A percentile compares a stretch with the other conserved stretches of the same genome.
Conservation (phyloP, 1,140 invertebrate genomes). For the Ctenoplectra terminalis region DNA sequence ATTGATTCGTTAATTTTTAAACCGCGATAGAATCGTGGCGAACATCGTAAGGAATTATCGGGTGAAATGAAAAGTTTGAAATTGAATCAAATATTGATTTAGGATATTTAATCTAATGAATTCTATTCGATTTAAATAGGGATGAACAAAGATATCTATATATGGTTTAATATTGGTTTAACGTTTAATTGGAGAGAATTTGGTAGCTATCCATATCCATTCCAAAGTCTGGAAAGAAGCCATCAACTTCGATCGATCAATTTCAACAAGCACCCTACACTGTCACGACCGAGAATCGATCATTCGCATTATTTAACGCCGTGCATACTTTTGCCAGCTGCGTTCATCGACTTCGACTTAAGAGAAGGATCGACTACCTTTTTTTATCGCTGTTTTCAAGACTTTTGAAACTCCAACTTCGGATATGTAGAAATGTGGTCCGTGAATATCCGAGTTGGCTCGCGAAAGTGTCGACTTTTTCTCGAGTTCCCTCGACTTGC, state of each 20-base stretch:
- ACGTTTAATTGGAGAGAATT: no score
- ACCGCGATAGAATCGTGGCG: background rate
- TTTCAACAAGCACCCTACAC: no score
- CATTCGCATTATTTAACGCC: no score
- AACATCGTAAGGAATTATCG: background rate
- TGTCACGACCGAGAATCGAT: no score
- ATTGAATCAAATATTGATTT: background rate
- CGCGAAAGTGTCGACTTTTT: constrained; percentile 14
- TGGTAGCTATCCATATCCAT: no score
- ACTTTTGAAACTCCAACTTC: background rate
- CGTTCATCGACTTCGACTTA: background rate
- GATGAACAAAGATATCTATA: no score
- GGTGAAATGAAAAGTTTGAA: background rate
- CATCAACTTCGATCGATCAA: no score
- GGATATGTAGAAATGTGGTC: constrained; percentile 45
- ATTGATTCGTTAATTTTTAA: background rate
- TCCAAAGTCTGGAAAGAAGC: no score
- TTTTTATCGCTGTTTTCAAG: background rate
- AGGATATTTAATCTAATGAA: no score
- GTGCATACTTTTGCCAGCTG: background rate
- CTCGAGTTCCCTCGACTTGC: constrained; percentile 16
- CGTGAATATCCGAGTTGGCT: constrained; percentile 39
- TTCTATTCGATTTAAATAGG: no score
- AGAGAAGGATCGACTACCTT: background rate
- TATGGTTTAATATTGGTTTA: no score